Conservation (phyloP, 2,888 invertebrate species). For the Dyspetes luteomarginatus region DNA sequence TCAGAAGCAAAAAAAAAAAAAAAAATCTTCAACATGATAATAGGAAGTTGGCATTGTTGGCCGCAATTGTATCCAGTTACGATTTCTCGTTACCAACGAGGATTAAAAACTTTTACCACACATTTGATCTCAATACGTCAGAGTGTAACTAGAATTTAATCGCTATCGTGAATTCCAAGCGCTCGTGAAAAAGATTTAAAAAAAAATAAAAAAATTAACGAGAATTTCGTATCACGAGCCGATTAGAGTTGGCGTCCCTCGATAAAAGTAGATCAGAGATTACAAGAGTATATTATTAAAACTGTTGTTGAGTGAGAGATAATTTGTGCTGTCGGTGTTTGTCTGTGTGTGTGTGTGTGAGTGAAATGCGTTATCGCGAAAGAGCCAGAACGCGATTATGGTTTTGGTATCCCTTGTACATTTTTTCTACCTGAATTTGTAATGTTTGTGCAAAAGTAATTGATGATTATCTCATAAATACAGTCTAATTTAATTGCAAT, state of each 20-base stretch:
- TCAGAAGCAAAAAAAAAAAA: too few relatives aligned
- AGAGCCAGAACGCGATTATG: slow-evolving; percentile 26
- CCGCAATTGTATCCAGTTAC: too few relatives aligned
- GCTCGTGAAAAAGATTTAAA: neutral
- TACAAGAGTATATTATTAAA: slow-evolving; percentile 28
- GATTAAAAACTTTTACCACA: slow-evolving; percentile 14
- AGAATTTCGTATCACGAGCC: neutral
- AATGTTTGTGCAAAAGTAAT: slow-evolving; percentile 55
- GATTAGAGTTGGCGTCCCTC: slow-evolving; percentile 1
- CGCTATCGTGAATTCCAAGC: neutral
- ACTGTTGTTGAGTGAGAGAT: slow-evolving; percentile 25
- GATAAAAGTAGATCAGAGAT: slow-evolving; percentile 23
- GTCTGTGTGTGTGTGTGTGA: too few relatives aligned
- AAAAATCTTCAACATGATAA: too few relatives aligned
- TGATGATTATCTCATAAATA: slow-evolving; percentile 49
- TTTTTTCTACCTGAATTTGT: slow-evolving; percentile 55
- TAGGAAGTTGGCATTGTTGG: too few relatives aligned
- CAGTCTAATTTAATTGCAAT: slow-evolving; percentile 44
- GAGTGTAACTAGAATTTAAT: slow-evolving; percentile 39
- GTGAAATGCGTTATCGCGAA: slow-evolving; percentile 39
- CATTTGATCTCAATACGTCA: slow-evolving; percentile 55
- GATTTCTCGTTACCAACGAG: neutral
- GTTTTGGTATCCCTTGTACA: slow-evolving; percentile 62
- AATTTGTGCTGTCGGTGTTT: slow-evolving; percentile 39
- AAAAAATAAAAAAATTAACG: neutral